Evolutionary conservation across 2,797 vertebrate genomes (phyloP), one percentile per base, ranked within the genome.

Genomic region (Rhynchotus rufescens): DNA sequence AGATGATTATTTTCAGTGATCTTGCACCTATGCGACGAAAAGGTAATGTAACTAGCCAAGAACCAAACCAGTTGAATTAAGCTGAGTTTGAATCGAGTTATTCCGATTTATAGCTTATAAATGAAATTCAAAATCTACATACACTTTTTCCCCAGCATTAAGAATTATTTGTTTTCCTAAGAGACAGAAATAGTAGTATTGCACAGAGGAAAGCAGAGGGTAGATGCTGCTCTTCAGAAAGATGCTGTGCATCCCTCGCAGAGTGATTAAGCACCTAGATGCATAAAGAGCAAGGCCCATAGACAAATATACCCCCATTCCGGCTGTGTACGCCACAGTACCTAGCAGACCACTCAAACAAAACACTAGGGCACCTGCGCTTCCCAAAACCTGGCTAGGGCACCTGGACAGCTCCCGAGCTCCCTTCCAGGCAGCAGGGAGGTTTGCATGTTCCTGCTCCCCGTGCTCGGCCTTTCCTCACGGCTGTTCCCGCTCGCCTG

Each of bases 11-110:
- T 93, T 86, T 42, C 91, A 54, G 74, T 61, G 75, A 52, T 88
- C 92, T 92, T 65, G 77, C 87, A 93, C 87, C 89, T 89, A 67
- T 36, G 80, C 65, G 86, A 95, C 92, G 91, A 93, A 85, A 95
- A 64, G 73, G 15, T 88, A 77, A 93, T 94, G 94, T 88, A 77
- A 80, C 36, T 36, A 36, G 36, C 36, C 36, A 36, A 36, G 1
- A 85, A 36, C 36, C 36, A 36, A 36, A 80, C 84, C 87, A 81
- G 7, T 12, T 82, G 87, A 80, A 64, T 91, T 61, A 56, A 69
- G 22, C 6, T 44, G 26, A 13, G 15, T 57, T 69, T 21, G 42
- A 52, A 57, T 32, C 44, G 60, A 49, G 87, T 80, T 59, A 17
- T 45, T 86, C 72, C 77, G 57, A 94, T 93, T 91, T 84, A 84